phyloP scores from a whole-genome alignment of 2,888 invertebrate genomes.

The Phymatocera aterrima region DNA sequence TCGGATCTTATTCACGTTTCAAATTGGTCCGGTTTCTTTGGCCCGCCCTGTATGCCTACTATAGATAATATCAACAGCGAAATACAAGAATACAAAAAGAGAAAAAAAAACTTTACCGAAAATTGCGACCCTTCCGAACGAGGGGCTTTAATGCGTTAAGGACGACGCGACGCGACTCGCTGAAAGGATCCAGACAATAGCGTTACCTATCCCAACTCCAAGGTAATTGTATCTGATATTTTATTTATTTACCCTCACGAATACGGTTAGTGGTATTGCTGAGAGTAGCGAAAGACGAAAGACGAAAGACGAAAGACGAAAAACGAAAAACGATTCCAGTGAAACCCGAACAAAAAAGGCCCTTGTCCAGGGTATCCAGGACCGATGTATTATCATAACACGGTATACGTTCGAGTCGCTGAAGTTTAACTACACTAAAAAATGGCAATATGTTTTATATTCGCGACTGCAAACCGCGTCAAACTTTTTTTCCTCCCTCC shows the following conservation, averaged over 20 bases:
- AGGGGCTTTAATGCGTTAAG: constrained; percentile 16
- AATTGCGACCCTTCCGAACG: constrained; percentile 23
- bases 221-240: constrained; percentile 38
- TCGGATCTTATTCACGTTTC: no score
- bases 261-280: constrained; percentile 30
- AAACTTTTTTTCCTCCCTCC: not conserved
- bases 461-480: no score
- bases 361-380: constrained; percentile 25
- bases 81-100: not conserved
- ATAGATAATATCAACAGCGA: not conserved
- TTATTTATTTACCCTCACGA: constrained; percentile 17
- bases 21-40: no score
- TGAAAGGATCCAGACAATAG: constrained; percentile 28
- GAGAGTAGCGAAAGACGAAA: not conserved
- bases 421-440: not conserved
- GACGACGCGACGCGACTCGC: not conserved
- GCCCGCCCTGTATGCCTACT: no score
- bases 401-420: not conserved
- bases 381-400: constrained; percentile 27
- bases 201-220: constrained; percentile 26
- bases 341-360: constrained; percentile 33
- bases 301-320: not conserved
- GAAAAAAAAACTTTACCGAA: no score
- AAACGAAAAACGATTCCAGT: constrained; percentile 31
- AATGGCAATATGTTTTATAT: not conserved